Percentiles rank a stretch among this genome's conserved stretches.
phyloP scores from a whole-genome alignment of 2,888 invertebrate genomes.

The Eristalis pertinax region DNA sequence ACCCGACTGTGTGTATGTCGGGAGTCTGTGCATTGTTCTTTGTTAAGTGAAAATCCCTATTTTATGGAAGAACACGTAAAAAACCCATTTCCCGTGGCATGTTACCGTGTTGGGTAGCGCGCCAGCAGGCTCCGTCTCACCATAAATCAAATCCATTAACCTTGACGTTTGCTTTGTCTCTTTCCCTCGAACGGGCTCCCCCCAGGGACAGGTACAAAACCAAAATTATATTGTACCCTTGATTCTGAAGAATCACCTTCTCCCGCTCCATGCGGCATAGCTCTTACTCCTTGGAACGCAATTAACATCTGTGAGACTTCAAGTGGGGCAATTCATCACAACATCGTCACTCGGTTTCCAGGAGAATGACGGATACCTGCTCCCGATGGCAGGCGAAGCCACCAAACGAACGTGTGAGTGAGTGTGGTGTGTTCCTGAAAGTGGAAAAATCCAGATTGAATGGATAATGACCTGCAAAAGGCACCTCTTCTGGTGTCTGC shows the following conservation, averaged over 20 bases:
- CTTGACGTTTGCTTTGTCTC: slow-evolving; percentile 9
- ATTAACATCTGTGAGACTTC: slow-evolving; percentile 41
- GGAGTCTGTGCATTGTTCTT: not conserved
- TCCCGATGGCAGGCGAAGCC: not conserved
- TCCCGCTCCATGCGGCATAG: not conserved
- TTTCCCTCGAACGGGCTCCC: not conserved
- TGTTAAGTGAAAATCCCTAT: not conserved
- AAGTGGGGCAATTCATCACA: slow-evolving; percentile 56
- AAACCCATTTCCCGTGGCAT: not conserved
- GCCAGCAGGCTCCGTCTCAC: not conserved
- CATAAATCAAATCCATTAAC: slow-evolving; percentile 35
- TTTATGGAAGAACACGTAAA: not conserved
- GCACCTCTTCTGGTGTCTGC: not conserved
- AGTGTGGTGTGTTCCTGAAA: slow-evolving; percentile 1
- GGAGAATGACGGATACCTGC: not conserved
- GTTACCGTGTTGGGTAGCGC: too few species aligned
- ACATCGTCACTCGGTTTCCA: slow-evolving; percentile 50
- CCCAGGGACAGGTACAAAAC: not conserved
- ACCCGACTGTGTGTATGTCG: too few species aligned
- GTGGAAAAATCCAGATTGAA: not conserved
- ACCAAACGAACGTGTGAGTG: not conserved
- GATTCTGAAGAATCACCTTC: not conserved
- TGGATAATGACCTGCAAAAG: not conserved
- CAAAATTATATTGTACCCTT: not conserved
- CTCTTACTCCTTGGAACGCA: slow-evolving; percentile 16